Percentiles rank a stretch among this genome's conserved stretches.
phyloP scores from a whole-genome alignment of 2,888 invertebrate genomes.

The Tipula helvola region DNA sequence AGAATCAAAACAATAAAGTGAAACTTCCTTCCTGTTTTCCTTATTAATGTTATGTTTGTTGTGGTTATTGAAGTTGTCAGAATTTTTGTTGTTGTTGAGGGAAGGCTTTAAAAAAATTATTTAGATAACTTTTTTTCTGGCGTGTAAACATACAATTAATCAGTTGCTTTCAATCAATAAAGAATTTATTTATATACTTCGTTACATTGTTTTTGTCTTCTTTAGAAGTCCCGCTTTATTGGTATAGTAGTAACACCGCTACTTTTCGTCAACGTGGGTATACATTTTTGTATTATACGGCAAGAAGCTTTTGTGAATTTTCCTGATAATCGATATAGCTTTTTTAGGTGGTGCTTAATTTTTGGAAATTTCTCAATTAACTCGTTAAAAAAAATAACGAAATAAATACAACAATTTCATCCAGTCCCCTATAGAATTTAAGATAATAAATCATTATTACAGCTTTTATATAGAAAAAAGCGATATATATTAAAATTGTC shows the following conservation, averaged over 20 bases:
- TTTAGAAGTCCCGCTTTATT: not conserved
- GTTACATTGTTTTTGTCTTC: not conserved
- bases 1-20: not conserved
- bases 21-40: not conserved
- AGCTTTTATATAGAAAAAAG: not conserved
- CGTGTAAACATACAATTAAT: not conserved
- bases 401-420: not conserved
- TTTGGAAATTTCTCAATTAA: not conserved
- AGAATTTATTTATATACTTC: not conserved
- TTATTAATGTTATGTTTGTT: not conserved
- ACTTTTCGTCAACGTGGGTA: not conserved
- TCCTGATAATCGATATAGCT: not conserved
- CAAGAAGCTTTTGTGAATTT: not conserved
- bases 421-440: not conserved
- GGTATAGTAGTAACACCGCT: not conserved
- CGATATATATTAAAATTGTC: not conserved
- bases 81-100: not conserved
- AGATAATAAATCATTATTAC: not conserved
- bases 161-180: not conserved
- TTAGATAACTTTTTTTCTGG: not conserved
- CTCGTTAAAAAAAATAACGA: not conserved
- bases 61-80: not conserved
- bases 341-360: not conserved
- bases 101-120: not conserved
- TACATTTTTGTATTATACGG: not conserved